Evolutionary conservation across 2,888 invertebrate species (phyloP), one percentile per base, ranked within the genome.

Genomic region (Tyria jacobaeae): DNA sequence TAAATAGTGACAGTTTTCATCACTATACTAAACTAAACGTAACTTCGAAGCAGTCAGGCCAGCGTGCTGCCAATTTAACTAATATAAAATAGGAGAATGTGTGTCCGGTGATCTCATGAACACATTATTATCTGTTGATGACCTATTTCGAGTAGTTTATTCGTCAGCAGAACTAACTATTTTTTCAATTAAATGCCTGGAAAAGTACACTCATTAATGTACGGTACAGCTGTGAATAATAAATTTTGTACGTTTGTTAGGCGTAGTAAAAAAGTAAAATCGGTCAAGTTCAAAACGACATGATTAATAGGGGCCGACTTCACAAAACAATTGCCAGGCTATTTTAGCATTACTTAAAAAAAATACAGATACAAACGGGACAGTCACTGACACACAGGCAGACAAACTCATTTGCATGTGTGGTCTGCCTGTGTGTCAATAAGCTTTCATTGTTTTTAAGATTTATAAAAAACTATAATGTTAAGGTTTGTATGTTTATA

Each of bases 1-100:
- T 58, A 58, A 57, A 59, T 56, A 57, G 48, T 63, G 7, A 21
- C 39, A 39, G 55, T 41, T 68, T 77, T 31, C 74, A 66, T 66
- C 73, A 62, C 74, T 69, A 76, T 27, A 55, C 24, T 17, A 25
- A 12, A 55, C 24, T 17, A 25, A 12, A 50, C 53, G 65, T 64
- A 67, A 68, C 63, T 62, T 55, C 62, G 63, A 59, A 72, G 64
- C 69, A 60, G 70, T 61, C 71, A 71, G 71, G 70, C 71, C 79
- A 79, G 79, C 76, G 78, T 76, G 80, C 66, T 72, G 60, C 65
- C 79, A 77, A 80, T 80, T 75, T 70, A 79, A 79, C 80, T 81
- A 77, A 78, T 78, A 83, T 81, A 78, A 84, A 81, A 83, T 78
- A 79, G 75, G 76, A 75, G 78, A 76, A 75, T 80, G 72, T 75